These are phyloP conservation scores for Ursus arctos DNA, from an alignment of 2,113 vertebrate species.

Conservation along the genomic window DNA sequence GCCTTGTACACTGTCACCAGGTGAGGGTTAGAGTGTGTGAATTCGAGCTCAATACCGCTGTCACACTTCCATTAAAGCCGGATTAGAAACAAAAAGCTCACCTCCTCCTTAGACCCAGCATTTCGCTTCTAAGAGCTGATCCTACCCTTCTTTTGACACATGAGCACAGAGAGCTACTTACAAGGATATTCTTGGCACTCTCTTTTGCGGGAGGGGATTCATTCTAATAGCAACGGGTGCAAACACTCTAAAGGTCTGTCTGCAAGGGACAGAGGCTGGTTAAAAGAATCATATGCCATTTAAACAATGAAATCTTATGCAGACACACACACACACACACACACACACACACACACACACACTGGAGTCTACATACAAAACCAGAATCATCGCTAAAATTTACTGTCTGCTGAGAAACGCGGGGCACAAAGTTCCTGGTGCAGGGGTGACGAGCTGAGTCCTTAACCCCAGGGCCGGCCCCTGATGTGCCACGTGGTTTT, in stretches of 20 bases:
- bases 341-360: background rate
- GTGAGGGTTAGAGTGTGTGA: background rate
- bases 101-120: background rate
- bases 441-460: background rate
- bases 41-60: background rate
- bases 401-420: background rate
- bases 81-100: background rate
- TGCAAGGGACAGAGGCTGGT: background rate
- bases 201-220: rapidly evolving
- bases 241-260: background rate
- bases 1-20: no score
- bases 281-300: background rate
- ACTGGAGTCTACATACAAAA: no score
- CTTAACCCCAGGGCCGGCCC: background rate
- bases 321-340: background rate
- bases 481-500: background rate
- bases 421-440: background rate
- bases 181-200: background rate
- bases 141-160: background rate
- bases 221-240: background rate
- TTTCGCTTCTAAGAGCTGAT: background rate
- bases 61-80: no score
- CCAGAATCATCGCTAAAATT: background rate
- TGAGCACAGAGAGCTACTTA: background rate
- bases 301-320: background rate